A percentile compares a stretch with the other conserved stretches of the same genome.
phyloP scores from a whole-genome alignment of 2,888 invertebrate genomes.

The Chloroclysta siterata region DNA sequence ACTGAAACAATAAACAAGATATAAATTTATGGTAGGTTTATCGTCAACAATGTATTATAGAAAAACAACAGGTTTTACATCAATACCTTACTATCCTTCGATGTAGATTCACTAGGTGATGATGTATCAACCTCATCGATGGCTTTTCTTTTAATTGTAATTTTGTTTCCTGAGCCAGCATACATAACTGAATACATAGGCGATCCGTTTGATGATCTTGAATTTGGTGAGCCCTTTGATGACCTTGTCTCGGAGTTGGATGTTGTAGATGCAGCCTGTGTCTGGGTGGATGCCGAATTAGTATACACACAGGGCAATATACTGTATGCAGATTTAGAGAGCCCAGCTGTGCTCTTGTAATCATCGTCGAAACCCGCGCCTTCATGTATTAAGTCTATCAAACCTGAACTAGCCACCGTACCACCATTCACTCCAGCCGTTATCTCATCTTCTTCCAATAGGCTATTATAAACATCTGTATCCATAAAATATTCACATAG shows the following conservation, averaged over 20 bases:
- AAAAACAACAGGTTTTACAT: neutral
- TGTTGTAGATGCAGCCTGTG: constrained; percentile 67
- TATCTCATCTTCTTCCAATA: constrained; percentile 82
- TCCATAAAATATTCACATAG: constrained; percentile 93
- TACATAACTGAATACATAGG: constrained; percentile 90
- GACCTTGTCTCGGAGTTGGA: constrained; percentile 63
- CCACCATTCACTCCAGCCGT: constrained; percentile 81
- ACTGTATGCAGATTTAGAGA: constrained; percentile 90
- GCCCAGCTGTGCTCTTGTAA: constrained; percentile 89
- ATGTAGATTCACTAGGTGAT: constrained; percentile 65
- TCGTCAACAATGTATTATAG: neutral
- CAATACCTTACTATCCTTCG: constrained; percentile 71
- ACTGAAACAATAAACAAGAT: constrained; percentile 54
- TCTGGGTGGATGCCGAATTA: constrained; percentile 84
- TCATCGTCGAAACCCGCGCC: constrained; percentile 91
- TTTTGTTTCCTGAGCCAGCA: constrained; percentile 92
- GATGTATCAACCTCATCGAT: constrained; percentile 83
- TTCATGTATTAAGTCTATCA: constrained; percentile 91
- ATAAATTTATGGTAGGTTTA: neutral
- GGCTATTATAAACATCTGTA: constrained; percentile 88
- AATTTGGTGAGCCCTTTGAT: constrained; percentile 71
- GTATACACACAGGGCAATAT: constrained; percentile 90
- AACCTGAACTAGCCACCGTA: constrained; percentile 83
- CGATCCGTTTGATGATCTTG: constrained; percentile 74
- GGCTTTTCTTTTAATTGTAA: constrained; percentile 92